phyloP scores from a whole-genome alignment of 2,113 vertebrate genomes.

The Lepus americanus region DNA sequence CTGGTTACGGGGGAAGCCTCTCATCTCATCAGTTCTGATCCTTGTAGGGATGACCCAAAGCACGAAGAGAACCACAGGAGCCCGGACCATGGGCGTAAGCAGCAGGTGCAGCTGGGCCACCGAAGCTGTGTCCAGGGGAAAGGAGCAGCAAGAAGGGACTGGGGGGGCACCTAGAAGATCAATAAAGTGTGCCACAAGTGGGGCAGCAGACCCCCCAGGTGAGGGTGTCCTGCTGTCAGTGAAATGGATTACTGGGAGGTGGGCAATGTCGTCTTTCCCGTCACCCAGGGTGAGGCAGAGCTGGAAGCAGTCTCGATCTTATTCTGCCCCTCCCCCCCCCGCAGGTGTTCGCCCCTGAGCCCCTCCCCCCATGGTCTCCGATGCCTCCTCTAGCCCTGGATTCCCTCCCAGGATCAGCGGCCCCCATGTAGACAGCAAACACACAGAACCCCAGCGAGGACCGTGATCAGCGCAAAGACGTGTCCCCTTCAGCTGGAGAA shows the following conservation, averaged over 20 bases:
- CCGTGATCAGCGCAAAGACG: not conserved
- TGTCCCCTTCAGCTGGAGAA: not conserved
- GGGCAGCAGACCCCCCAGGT: too few relatives aligned
- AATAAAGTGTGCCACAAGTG: fast-evolving
- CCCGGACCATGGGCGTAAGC: too few relatives aligned
- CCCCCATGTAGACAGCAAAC: too few relatives aligned
- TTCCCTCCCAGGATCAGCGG: not conserved
- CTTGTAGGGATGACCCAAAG: not conserved
- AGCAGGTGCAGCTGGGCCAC: too few relatives aligned
- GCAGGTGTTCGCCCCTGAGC: not conserved
- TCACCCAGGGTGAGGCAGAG: not conserved
- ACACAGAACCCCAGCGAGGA: too few relatives aligned
- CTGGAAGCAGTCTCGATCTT: not conserved
- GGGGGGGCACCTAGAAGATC: not conserved
- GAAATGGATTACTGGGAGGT: not conserved
- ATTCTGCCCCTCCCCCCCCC: not conserved
- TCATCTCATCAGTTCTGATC: not conserved
- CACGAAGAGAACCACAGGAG: not conserved
- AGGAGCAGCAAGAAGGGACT: not conserved
- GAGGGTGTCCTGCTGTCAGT: too few relatives aligned
- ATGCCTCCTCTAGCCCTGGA: not conserved
- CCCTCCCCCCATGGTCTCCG: not conserved
- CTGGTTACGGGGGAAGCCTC: not conserved
- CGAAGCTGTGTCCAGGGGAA: too few relatives aligned
- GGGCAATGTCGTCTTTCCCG: not conserved